Evolutionary conservation across 2,113 vertebrate species (phyloP).

Genomic region (Serranochromis macrocephalus): DNA sequence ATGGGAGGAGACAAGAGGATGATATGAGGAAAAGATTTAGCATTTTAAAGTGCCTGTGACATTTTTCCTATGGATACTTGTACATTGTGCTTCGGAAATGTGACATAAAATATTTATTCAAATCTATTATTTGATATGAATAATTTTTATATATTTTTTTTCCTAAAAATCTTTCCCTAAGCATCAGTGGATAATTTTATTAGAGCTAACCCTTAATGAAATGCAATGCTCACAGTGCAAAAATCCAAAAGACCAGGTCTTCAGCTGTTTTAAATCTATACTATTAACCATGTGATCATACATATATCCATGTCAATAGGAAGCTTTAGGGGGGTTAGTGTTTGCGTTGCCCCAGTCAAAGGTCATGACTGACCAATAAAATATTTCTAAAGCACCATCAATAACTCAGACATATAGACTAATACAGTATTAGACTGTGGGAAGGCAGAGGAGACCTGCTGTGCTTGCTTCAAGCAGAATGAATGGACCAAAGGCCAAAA

Average conservation of each 20-base stretch:
- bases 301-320: constrained; percentile 41
- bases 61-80: not conserved
- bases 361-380: constrained; percentile 72
- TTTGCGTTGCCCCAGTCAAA: constrained; percentile 67
- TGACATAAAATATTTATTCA: not conserved
- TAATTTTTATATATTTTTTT: fast-evolving
- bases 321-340: constrained; percentile 59
- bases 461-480: constrained; percentile 47
- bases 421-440: constrained; percentile 69
- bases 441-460: constrained; percentile 35
- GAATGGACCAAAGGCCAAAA: constrained; percentile 67
- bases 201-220: not conserved
- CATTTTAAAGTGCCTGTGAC: not conserved
- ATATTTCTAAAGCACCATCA: constrained; percentile 67
- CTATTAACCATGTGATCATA: constrained; percentile 59
- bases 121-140: not conserved
- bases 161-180: not conserved
- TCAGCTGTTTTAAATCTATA: constrained; percentile 38
- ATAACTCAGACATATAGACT: constrained; percentile 70
- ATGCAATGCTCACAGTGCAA: constrained; percentile 12
- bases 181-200: not conserved
- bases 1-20: constrained; percentile 3
- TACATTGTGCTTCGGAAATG: not conserved
- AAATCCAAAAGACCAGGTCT: constrained; percentile 39
- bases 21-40: not conserved